These are phyloP conservation scores for Coracias cyanogaster DNA, from an alignment of 2,797 vertebrate genomes.

Conservation along the genomic window DNA sequence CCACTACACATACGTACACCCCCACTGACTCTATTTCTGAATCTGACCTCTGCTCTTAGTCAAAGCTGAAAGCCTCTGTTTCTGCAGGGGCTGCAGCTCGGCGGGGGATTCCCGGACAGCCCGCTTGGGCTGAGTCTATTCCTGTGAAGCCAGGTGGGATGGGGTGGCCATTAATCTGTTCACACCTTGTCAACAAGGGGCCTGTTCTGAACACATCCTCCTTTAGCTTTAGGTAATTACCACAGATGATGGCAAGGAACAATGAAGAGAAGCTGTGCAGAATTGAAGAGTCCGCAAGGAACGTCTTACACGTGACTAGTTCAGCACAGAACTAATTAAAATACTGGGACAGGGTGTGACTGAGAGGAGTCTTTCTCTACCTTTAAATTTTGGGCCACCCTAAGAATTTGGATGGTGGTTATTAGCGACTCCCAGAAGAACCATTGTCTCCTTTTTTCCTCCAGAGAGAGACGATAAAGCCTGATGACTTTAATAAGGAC, in stretches of 20 bases:
- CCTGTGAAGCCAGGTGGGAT: constrained; percentile 45
- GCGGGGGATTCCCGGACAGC: constrained; percentile 18
- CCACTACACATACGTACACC: neutral
- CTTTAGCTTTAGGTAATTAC: constrained; percentile 27
- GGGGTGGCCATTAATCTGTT: constrained; percentile 53
- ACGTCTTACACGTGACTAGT: neutral
- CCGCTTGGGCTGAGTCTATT: neutral
- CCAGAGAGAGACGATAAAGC: neutral
- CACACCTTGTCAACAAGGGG: constrained; percentile 53
- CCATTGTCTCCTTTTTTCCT: neutral
- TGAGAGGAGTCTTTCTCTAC: neutral
- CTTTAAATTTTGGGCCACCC: neutral
- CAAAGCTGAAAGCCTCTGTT: neutral
- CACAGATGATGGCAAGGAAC: neutral
- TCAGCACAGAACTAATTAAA: neutral
- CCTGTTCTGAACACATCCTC: neutral
- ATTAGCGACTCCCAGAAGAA: neutral
- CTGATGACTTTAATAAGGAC: neutral
- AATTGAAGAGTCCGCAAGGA: neutral
- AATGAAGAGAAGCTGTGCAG: neutral
- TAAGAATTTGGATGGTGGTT: neutral
- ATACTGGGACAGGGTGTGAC: accelerated
- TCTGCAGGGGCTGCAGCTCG: neutral
- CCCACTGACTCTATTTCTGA: neutral
- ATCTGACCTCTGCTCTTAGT: constrained; percentile 43